A percentile compares a stretch with the other conserved stretches of the same genome.
Evolutionary conservation across 2,888 invertebrate genomes (phyloP).

Genomic region (Pardosa pseudoannulata): DNA sequence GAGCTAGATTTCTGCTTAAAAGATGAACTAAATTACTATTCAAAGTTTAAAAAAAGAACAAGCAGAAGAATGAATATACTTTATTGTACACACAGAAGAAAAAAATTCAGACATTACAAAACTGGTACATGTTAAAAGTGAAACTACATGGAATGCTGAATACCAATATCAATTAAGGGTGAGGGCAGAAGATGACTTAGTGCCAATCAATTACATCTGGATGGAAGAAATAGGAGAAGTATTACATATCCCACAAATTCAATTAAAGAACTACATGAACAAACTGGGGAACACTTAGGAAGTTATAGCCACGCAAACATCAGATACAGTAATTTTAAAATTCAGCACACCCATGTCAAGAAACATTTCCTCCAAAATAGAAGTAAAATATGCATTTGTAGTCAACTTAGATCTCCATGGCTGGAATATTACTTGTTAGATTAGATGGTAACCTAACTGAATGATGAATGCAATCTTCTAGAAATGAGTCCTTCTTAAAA

Average conservation of each 20-base stretch:
- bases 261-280: slow-evolving; percentile 18
- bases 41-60: slow-evolving; percentile 6
- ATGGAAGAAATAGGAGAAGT: neutral
- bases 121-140: slow-evolving; percentile 10
- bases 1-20: slow-evolving; percentile 16
- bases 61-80: slow-evolving; percentile 36
- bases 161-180: slow-evolving; percentile 17
- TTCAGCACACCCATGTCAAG: slow-evolving; percentile 8
- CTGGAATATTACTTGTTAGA: neutral
- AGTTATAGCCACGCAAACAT: neutral
- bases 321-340: neutral
- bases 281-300: neutral
- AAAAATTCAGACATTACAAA: slow-evolving; percentile 25
- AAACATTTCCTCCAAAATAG: neutral
- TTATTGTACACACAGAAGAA: slow-evolving; percentile 35
- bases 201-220: slow-evolving; percentile 14
- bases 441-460: neutral
- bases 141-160: slow-evolving; percentile 48
- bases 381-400: neutral
- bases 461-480: slow-evolving; percentile 1
- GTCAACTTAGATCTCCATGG: neutral
- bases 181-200: neutral
- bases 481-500: slow-evolving; percentile 1
- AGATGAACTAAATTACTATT: neutral
- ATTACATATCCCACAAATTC: slow-evolving; percentile 21